Base-by-base conservation (phyloP, 1,140 invertebrate genomes). In the Sesamia nonagrioides region DNA sequence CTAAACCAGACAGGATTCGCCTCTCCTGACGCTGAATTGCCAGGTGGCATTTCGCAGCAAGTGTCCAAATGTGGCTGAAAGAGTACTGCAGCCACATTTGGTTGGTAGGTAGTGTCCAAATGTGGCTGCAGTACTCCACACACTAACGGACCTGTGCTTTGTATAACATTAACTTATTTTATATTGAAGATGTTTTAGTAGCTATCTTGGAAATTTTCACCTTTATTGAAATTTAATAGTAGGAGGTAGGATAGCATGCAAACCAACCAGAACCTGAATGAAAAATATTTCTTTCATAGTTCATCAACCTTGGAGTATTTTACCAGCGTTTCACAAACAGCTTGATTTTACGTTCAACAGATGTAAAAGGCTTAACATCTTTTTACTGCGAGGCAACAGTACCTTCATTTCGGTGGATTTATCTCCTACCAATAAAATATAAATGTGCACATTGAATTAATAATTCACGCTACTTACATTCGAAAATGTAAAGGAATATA, bases 361-460 rank as follows among this genome's bases (percentile, higher is more conserved):
- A 61, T 61, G 58, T 61, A 37, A 61, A 61, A 61, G 58, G 58
- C 37, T 37, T 61, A 61, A 17, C 33, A 61, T 61, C 33, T 61
- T 61, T 61, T 61, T 61, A 61, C 33, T 37, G 58, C 58, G 6
- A 37, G 4, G 15, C 17, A 7, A 33, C 54, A 33, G 8, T 33
- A 27, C 21, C 18, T 58, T 54, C 15, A 7, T 27, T 33, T 6
- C 7, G 33, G 37, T 37, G 11, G 5, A 35, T 61, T 61, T 61
- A 37, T 56, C 21, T 27, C 27, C 7, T 4, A n/a, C 11, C 15
- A 61, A 61, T 7, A 61, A 7, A 61, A 61, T 37, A 61, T 61
- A n/a, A 48, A 48, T 61, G 17, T 37, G 58, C 58, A 37, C n/a
- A n/a, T 35, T 15, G 33, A 61, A 37, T 37, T 33, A 61, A 61